Evolutionary conservation across 2,113 vertebrate genomes (phyloP).

Genomic region (Potamarius usumacintae): DNA sequence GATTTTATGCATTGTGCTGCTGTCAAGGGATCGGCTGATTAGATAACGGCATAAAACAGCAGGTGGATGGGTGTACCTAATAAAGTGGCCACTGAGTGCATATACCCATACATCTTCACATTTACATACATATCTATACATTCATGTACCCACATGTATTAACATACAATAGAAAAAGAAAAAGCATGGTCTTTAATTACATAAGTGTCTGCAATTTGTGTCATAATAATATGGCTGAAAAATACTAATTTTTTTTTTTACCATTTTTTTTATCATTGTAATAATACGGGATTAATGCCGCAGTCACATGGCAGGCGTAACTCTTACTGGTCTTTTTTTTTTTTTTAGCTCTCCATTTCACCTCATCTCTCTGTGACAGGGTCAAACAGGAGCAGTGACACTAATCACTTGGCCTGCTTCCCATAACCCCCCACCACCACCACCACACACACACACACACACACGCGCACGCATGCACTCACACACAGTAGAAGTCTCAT

Average conservation of each 20-base stretch:
- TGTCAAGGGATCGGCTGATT: no score
- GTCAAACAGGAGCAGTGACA: constrained; percentile 24
- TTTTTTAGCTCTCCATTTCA: constrained; percentile 19
- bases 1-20: no score
- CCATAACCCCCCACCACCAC: not conserved
- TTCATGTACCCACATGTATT: no score
- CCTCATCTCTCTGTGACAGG: constrained; percentile 26
- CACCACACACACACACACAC: constrained; percentile 34
- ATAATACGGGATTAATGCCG: not conserved
- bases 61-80: no score
- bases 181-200: not conserved
- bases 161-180: no score
- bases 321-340: not conserved
- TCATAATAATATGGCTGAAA: not conserved
- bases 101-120: no score
- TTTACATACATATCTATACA: no score
- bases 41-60: no score
- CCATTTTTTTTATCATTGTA: not conserved
- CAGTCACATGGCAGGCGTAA: not conserved
- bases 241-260: not conserved
- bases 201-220: not conserved
- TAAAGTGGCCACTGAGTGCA: no score
- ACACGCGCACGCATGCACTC: constrained; percentile 16
- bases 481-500: constrained; percentile 41
- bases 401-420: constrained; percentile 26